Evolutionary conservation across 2,113 vertebrate species (phyloP).

Genomic region (Lagopus muta): DNA sequence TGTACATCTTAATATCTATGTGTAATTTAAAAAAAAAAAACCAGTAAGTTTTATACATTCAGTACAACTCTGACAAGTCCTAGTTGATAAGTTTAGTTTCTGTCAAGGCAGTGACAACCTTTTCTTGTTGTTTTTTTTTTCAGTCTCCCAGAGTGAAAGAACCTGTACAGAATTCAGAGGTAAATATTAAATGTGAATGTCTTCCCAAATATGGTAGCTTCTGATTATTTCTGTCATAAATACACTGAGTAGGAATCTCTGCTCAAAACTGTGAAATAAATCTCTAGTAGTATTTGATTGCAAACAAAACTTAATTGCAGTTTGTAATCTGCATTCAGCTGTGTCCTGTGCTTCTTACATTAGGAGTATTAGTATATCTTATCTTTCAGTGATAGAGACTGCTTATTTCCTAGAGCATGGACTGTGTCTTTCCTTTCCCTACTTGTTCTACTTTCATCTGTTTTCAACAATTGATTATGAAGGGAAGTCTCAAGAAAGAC

Average conservation of each 20-base stretch:
- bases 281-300: background rate
- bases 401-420: background rate
- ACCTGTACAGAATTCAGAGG: conserved; percentile 88
- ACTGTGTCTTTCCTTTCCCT: background rate
- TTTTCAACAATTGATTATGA: background rate
- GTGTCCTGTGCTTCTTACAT: background rate
- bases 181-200: conserved; percentile 65
- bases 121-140: conserved; percentile 74
- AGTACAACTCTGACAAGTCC: background rate
- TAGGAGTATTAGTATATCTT: background rate
- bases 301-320: background rate
- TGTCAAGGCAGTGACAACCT: background rate
- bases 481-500: background rate
- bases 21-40: background rate
- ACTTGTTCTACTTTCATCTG: background rate
- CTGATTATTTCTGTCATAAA: background rate
- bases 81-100: background rate
- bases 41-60: background rate
- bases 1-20: background rate
- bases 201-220: background rate
- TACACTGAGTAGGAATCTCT: background rate
- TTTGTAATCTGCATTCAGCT: background rate
- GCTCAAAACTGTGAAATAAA: background rate
- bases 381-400: background rate
- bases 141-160: conserved; percentile 98